phyloP scores from a whole-genome alignment of 2,888 invertebrate genomes.

The Anthrax anthrax region DNA sequence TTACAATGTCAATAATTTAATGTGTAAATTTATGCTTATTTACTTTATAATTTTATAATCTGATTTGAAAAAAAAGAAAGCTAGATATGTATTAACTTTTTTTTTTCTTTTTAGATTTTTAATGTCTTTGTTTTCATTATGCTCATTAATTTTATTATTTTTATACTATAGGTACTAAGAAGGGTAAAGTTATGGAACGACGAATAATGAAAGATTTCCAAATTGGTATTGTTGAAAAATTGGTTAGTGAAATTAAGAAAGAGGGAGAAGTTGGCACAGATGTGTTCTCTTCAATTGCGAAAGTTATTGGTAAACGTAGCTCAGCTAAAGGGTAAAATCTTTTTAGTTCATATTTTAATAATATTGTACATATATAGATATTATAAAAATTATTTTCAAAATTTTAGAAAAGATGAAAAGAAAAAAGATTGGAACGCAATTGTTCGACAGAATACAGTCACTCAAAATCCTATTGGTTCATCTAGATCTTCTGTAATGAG shows the following conservation, averaged over 20 bases:
- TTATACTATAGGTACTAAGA: conserved; percentile 40
- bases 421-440: conserved; percentile 73
- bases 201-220: conserved; percentile 80
- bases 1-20: no score
- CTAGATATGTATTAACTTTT: not conserved
- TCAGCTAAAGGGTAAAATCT: conserved; percentile 21
- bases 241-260: conserved; percentile 56
- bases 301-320: conserved; percentile 56
- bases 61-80: no score
- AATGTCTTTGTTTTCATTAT: no score
- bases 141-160: not conserved
- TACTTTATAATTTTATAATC: no score
- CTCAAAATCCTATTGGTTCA: conserved; percentile 64
- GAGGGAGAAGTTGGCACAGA: conserved; percentile 53
- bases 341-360: not conserved
- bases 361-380: no score
- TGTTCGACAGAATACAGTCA: conserved; percentile 54
- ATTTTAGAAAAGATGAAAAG: conserved; percentile 20
- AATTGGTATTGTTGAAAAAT: conserved; percentile 73
- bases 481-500: conserved; percentile 50
- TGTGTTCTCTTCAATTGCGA: conserved; percentile 71
- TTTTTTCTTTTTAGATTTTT: no score
- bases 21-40: no score
- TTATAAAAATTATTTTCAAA: not conserved
- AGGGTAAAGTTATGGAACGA: conserved; percentile 71